phyloP scores from a whole-genome alignment of 2,113 vertebrate species.

The Piprites chloris region DNA sequence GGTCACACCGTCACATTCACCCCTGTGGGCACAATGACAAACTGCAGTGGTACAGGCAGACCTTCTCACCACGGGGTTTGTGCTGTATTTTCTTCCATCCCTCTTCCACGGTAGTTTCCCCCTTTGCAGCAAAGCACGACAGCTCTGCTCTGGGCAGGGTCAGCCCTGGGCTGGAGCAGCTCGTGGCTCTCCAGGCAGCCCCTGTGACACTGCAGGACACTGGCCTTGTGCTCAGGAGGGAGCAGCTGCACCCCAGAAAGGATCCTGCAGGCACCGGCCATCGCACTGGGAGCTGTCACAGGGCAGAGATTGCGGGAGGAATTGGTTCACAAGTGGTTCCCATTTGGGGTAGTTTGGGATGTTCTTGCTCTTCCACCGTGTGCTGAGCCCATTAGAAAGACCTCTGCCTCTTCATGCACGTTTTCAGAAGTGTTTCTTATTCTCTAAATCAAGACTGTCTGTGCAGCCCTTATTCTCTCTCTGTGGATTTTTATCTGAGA shows the following conservation, averaged over 20 bases:
- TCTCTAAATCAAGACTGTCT: not conserved
- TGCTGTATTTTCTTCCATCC: not conserved
- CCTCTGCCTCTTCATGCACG: not conserved
- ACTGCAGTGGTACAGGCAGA: not conserved
- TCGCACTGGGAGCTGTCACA: not conserved
- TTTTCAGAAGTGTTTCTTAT: not conserved
- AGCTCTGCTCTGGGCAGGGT: not conserved
- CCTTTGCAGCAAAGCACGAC: not conserved
- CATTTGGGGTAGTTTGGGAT: not conserved
- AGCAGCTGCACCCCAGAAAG: not conserved
- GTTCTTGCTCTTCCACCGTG: rapidly evolving
- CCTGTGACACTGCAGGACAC: rapidly evolving
- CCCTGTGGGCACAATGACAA: rapidly evolving
- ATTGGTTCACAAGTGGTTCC: not conserved
- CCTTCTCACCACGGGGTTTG: not conserved
- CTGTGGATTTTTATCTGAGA: not conserved
- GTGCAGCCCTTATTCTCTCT: not conserved
- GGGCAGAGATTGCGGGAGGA: not conserved
- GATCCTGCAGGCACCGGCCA: not conserved
- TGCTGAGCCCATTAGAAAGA: not conserved
- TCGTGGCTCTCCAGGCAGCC: not conserved
- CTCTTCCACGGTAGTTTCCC: not conserved
- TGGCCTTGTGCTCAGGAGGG: not conserved
- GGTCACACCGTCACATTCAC: not conserved
- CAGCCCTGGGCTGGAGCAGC: not conserved